phyloP scores from a whole-genome alignment of 2,113 vertebrate species.

The Pygoscelis antarcticus region DNA sequence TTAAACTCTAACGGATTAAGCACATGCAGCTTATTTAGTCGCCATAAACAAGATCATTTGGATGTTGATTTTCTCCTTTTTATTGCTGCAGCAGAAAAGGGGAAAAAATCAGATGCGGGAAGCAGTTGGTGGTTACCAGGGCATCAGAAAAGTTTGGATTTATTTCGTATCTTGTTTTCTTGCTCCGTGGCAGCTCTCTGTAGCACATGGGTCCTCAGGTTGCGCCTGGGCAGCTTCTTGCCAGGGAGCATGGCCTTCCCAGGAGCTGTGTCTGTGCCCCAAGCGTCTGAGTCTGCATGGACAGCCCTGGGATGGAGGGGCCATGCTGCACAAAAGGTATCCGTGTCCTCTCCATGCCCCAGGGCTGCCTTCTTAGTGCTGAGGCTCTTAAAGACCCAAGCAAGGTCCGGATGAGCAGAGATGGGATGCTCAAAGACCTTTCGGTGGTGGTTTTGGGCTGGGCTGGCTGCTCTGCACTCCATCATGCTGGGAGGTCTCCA shows the following conservation, averaged over 20 bases:
- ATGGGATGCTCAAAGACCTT: background rate
- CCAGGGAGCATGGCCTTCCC: background rate
- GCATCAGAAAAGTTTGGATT: constrained; percentile 50
- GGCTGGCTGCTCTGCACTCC: background rate
- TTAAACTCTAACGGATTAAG: constrained; percentile 84
- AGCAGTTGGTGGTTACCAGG: constrained; percentile 45
- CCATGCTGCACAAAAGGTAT: background rate
- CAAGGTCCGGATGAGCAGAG: background rate
- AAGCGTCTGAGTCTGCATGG: rapidly evolving
- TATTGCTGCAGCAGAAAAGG: constrained; percentile 75
- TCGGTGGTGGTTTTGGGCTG: background rate
- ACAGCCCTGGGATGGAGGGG: background rate
- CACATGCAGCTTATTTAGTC: constrained; percentile 83
- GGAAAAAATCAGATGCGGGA: constrained; percentile 41
- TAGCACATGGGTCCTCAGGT: rapidly evolving
- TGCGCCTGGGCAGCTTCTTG: background rate
- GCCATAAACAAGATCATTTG: constrained; percentile 86
- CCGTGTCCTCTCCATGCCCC: background rate
- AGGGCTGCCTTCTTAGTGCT: background rate
- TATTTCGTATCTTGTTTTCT: constrained; percentile 17
- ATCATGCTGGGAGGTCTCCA: background rate
- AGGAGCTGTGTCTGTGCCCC: rapidly evolving
- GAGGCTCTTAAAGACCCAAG: background rate
- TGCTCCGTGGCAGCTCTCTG: background rate
- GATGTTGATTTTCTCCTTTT: constrained; percentile 83